phyloP scores from a whole-genome alignment of 2,797 vertebrate genomes.

The Tamandua tetradactyla region DNA sequence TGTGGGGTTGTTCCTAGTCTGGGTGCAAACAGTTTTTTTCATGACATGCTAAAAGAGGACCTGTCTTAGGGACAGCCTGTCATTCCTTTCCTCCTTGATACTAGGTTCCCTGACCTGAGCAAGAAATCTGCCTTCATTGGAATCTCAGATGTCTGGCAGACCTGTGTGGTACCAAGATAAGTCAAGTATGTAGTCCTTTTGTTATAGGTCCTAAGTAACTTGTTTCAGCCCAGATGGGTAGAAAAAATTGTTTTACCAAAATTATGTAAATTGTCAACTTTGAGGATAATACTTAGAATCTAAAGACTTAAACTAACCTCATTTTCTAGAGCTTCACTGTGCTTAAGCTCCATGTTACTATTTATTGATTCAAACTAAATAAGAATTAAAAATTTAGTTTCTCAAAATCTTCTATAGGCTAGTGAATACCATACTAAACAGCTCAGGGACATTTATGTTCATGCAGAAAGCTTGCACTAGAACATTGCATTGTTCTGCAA shows the following conservation, averaged over 20 bases:
- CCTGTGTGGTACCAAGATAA: neutral
- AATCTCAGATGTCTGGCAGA: conserved; percentile 9
- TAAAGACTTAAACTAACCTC: neutral
- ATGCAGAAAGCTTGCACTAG: neutral
- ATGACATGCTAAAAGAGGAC: neutral
- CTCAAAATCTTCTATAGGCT: neutral
- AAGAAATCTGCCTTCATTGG: neutral
- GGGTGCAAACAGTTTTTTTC: conserved; percentile 79
- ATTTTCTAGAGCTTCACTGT: neutral
- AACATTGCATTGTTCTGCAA: neutral
- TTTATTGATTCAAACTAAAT: neutral
- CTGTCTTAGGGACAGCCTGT: neutral
- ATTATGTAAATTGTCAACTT: neutral
- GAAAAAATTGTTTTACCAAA: neutral
- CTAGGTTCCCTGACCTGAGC: conserved; percentile 57
- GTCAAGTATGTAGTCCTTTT: conserved; percentile 53
- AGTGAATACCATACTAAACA: neutral
- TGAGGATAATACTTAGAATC: neutral
- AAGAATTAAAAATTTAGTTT: conserved; percentile 41
- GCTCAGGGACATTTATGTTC: neutral
- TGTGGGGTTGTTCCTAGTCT: conserved; percentile 83
- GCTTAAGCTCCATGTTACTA: neutral
- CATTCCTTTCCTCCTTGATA: conserved; percentile 49
- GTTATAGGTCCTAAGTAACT: neutral
- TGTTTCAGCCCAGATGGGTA: neutral